Evolutionary conservation across 2,888 invertebrate species (phyloP), one percentile per base, ranked within the genome.

Genomic region (Dione vanillae): DNA sequence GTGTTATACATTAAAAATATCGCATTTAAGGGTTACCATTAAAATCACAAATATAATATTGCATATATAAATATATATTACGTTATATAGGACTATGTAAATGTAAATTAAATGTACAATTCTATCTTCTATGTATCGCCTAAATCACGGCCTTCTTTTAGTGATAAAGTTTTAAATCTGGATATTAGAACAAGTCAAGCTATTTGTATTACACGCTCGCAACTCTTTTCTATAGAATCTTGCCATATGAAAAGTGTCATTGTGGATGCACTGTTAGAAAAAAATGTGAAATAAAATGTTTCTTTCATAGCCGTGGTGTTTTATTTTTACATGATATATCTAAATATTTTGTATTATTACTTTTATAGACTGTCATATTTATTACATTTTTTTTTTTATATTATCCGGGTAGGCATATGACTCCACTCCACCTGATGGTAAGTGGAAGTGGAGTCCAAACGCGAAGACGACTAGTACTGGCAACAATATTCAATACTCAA

Each of bases 191-290:
- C 47, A 68, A 64, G 66, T 73, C 78, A 80, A 88, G 87, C 87
- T 87, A 82, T 84, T 83, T 87, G 82, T 88, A 85, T 80, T 82
- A 84, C 90, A 91, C 90, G 89, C 90, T 89, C 71, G 80, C 80
- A 79, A 35, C 69, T 69, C n/a, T 41, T 59, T 69, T 72, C 52
- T 54, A 76, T 77, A 79, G 70, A n/a, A 68, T 76, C 76, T 78
- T 84, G 80, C 80, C 78, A 73, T 83, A 80, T 83, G 78, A 83
- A 84, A 86, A 85, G 82, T 85, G 82, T 84, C 84, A 85, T 87
- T 90, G 90, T 90, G 88, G 88, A 88, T 87, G 91, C 91, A 92
- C 91, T 91, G 80, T 89, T 91, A 90, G 91, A 86, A 86, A 84
- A 37, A 73, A 85, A 82, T 85, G 84, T 84, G 82, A 90, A 91